Base-by-base conservation (phyloP, 2,888 invertebrate species). In the Morinoia aosen region DNA sequence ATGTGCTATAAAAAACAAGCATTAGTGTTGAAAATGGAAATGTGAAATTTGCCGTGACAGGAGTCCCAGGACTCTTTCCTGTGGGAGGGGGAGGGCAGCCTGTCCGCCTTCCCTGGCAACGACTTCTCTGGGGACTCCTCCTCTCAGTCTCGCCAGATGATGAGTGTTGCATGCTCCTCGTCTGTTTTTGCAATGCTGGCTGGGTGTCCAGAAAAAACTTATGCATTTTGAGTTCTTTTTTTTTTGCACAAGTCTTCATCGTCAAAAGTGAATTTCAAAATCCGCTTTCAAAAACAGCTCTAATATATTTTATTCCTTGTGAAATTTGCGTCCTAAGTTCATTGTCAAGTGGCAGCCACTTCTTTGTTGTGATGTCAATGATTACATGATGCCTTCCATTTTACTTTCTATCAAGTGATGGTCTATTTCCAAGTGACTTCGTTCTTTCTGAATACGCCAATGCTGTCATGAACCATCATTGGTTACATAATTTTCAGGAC, bases 61-160 rank as follows among this genome's bases (percentile, higher is more conserved):
- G 96, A 96, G 91, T 96, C 96, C 40, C 95, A 96, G 96, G 96
- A 96, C 95, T 96, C 96, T 40, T 96, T 96, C 95, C 88, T 96
- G 39, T 96, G 96, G 96, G 96, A 96, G 94, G 96, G 96, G 57
- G 96, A 96, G 16, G 96, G 96, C 91, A 96, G 95, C 93, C 88
- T 96, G n/a, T 95, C 95, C 48, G 91, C 95, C 95, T 96, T 96
- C 95, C 96, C 96, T 95, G 95, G 95, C 91, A 96, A 96, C 95
- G 95, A 96, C 91, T 96, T 95, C 95, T 95, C 95, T 58, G 96
- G 96, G 58, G 96, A 96, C 48, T 48, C 48, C 48, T 16, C 76
- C n/a, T 95, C 95, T 56, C 96, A 96, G 64, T 95, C 95, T 56
- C 96, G 96, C 48, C 96, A 96, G 95, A 96, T 96, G 96, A 96